Evolutionary conservation across 2,113 vertebrate genomes (phyloP).

Genomic region (Monopterus albus): DNA sequence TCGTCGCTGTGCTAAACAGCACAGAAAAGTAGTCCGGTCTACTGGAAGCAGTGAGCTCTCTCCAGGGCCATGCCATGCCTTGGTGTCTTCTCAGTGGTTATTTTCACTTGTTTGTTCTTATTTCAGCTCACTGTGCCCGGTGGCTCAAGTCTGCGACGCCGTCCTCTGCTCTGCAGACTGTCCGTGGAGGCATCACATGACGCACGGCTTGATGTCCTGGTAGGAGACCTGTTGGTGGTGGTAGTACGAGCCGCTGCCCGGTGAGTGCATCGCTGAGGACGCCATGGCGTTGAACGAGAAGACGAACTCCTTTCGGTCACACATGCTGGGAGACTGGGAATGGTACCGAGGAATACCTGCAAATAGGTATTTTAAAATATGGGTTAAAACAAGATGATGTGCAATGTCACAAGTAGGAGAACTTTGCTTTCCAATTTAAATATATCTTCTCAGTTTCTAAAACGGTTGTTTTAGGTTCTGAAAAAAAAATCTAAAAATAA

Average conservation of each 20-base stretch:
- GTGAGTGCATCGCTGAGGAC: slow-evolving; percentile 95
- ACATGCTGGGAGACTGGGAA: slow-evolving; percentile 97
- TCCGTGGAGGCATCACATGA: slow-evolving; percentile 88
- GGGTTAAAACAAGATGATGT: no score
- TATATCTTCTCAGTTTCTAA: neutral
- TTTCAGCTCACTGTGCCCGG: slow-evolving; percentile 34
- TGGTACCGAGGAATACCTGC: slow-evolving; percentile 96
- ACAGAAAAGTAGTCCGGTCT: slow-evolving; percentile 57
- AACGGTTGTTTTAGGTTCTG: neutral
- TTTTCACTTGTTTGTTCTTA: slow-evolving; percentile 35
- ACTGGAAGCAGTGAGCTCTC: slow-evolving; percentile 37
- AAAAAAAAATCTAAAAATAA: neutral
- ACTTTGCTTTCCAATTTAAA: no score
- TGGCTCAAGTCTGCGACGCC: slow-evolving; percentile 52
- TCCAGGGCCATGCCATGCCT: slow-evolving; percentile 39
- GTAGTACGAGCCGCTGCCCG: slow-evolving; percentile 92
- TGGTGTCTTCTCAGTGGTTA: slow-evolving; percentile 58
- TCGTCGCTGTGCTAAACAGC: slow-evolving; percentile 42
- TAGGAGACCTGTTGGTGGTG: slow-evolving; percentile 98
- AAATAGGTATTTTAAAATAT: neutral
- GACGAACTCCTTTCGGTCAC: slow-evolving; percentile 97
- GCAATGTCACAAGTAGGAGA: no score
- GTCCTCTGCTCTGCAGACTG: slow-evolving; percentile 31
- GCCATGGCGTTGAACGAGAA: slow-evolving; percentile 99
- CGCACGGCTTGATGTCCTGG: slow-evolving; percentile 99